These are phyloP conservation scores for Palaemon carinicauda DNA, from an alignment of 1,140 invertebrate genomes.

Conservation along the genomic window DNA sequence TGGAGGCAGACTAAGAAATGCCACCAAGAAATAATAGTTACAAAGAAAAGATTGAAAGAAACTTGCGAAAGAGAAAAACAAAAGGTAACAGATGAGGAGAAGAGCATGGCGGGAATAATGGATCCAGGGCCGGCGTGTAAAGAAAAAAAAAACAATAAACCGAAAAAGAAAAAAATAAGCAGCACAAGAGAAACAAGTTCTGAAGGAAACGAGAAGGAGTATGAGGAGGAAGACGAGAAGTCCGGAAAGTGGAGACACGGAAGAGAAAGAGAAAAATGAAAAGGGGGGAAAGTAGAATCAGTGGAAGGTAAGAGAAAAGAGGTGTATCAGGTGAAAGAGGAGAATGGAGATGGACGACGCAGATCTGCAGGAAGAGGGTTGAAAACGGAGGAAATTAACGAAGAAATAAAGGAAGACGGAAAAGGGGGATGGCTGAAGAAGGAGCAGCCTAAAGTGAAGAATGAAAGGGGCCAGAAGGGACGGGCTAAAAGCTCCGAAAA, in stretches of 20 bases:
- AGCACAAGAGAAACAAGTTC: background rate
- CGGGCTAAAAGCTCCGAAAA: background rate
- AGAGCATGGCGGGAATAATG: background rate
- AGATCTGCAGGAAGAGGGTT: background rate
- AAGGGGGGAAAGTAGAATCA: background rate
- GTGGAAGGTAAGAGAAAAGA: background rate
- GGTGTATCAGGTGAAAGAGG: background rate
- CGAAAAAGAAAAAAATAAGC: background rate
- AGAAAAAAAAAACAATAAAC: background rate
- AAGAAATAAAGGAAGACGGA: constrained; percentile 24
- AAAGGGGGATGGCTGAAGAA: background rate
- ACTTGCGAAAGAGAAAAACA: too few relatives aligned
- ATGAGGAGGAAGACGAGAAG: background rate
- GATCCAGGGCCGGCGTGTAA: background rate
- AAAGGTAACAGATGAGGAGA: background rate
- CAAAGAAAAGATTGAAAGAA: too few relatives aligned
- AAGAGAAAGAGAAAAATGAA: background rate
- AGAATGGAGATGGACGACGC: background rate
- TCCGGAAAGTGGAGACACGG: background rate
- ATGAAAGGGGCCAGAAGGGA: background rate
- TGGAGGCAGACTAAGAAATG: background rate
- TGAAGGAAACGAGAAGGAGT: background rate
- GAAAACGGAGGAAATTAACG: background rate
- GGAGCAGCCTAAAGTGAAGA: background rate
- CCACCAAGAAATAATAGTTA: too few relatives aligned